These are phyloP conservation scores for Mallotus villosus DNA, from an alignment of 2,797 vertebrate species.

Conservation along the genomic window DNA sequence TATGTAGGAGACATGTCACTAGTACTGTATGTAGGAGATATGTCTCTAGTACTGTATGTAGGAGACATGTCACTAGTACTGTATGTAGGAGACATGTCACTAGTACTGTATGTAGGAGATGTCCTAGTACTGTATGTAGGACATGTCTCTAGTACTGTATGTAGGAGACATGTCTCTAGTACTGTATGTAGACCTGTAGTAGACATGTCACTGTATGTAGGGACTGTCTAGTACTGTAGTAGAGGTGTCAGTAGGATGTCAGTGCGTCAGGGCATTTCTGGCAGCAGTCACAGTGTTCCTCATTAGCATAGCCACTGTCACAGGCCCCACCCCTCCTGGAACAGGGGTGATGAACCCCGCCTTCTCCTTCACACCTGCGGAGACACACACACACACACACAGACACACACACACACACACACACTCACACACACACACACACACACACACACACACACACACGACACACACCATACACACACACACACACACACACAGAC, in stretches of 20 bases:
- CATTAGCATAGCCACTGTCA: constrained; percentile 93
- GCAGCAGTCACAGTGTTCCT: constrained; percentile 88
- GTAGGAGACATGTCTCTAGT: no score
- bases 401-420: no score
- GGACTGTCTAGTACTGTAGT: no score
- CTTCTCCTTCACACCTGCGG: constrained; percentile 87
- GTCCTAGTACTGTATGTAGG: no score
- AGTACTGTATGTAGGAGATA: background rate
- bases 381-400: background rate
- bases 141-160: no score
- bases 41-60: constrained; percentile 14
- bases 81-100: background rate
- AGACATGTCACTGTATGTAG: no score
- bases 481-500: background rate
- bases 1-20: background rate
- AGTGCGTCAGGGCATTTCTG: constrained; percentile 78
- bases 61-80: background rate
- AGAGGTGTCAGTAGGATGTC: no score
- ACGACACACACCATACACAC: background rate
- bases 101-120: no score
- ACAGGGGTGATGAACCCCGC: constrained; percentile 89
- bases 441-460: no score
- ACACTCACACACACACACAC: no score
- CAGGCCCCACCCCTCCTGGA: constrained; percentile 89
- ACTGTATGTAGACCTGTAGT: no score